Base-by-base conservation (phyloP, 2,113 vertebrate genomes). In the Nesogale talazaci region DNA sequence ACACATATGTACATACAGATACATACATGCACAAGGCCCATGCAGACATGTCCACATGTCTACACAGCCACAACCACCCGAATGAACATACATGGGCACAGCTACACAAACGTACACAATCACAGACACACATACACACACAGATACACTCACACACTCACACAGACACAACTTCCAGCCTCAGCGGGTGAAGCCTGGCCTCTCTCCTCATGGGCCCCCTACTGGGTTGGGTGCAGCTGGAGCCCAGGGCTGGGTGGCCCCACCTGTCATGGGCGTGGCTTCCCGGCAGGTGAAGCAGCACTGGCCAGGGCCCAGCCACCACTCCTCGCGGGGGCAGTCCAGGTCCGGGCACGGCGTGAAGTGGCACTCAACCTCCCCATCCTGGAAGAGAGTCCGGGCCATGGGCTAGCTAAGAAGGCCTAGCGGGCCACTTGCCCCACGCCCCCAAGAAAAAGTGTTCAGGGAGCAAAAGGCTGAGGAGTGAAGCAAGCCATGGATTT, bases 261-360 rank as follows among this genome's bases (percentile, higher is more conserved):
- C 93, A 98, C 98, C 97, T 82, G 97, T 80, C 4, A 56, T 83
- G 69, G 95, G 95, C 0, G 80, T 89, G 70, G 97, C 94, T 56
- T 98, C 97, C 86, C 95, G 91, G 88, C 98, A 98, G 88, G 89
- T 96, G 94, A 98, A 98, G 91, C 98, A 98, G 94, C 98, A 98
- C 82, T 98, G 97, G 19, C 98, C 98, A 0, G 98, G 97, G 15
- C 97, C 91, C 94, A 98, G 94, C 78, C 97, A 96, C 97, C 94
- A 97, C 88, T 98, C 97, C 29, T 98, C 97, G 11, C 96, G 98
- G 6, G 98, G 98, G 29, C 98, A 98, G 6, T 97, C 96, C 88
- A 98, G 96, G 7, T 90, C 75, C 0, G 98, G 98, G 78, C 98
- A 98, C 0, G 98, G 98, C 4, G 96, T 88, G 61, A 98, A 98